These are phyloP conservation scores for Rousettus leschenaultii DNA, from an alignment of 2,113 vertebrate genomes.

Conservation along the genomic window DNA sequence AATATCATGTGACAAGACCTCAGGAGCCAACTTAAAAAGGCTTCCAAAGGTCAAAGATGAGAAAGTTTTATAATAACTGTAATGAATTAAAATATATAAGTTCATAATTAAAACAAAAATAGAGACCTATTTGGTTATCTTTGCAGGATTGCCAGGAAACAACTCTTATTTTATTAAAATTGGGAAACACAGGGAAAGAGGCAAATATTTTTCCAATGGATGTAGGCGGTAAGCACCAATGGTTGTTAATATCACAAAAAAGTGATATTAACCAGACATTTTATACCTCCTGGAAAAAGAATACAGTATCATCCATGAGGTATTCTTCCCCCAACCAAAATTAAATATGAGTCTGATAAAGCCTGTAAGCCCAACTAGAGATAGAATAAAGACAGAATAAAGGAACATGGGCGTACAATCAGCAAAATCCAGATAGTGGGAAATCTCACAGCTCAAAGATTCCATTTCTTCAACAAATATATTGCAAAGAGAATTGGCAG, in stretches of 20 bases:
- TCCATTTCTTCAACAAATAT: not conserved
- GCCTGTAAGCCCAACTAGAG: not conserved
- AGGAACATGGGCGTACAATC: not conserved
- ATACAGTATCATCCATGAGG: not conserved
- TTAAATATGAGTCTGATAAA: not conserved
- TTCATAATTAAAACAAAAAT: not conserved
- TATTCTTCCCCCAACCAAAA: not conserved
- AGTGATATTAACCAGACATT: not conserved
- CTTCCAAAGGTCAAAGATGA: not conserved
- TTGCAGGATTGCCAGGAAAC: not conserved
- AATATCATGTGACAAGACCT: not conserved
- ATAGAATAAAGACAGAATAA: not conserved
- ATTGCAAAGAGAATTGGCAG: not conserved
- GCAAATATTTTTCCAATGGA: not conserved
- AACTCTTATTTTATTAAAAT: not conserved
- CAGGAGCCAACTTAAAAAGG: not conserved
- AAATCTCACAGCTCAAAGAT: not conserved
- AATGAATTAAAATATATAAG: not conserved
- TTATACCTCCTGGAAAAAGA: not conserved
- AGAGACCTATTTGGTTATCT: not conserved
- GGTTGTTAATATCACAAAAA: not conserved
- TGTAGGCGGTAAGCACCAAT: not conserved
- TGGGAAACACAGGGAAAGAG: not conserved
- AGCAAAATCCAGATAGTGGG: not conserved
- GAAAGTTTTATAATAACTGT: not conserved